Conservation (phyloP, 2,113 vertebrate species). For the Varanus komodoensis region DNA sequence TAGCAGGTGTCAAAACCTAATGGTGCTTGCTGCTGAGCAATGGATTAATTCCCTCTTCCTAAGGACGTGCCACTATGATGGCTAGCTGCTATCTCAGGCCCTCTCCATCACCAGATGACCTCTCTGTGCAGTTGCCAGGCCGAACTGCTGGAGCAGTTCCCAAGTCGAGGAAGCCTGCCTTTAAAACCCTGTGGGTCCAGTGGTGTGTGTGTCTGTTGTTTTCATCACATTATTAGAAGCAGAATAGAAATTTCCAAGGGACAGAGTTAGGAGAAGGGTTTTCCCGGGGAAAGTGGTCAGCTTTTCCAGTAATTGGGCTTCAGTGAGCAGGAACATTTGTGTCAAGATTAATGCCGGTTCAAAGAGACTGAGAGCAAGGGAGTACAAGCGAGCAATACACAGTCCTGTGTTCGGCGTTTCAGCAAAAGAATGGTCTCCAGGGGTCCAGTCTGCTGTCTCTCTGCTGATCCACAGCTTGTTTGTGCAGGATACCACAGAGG, state of each 20-base stretch:
- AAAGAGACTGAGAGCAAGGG: background rate
- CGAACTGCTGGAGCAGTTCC: background rate
- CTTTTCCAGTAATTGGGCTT: background rate
- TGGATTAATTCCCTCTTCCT: background rate
- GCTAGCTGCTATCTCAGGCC: background rate
- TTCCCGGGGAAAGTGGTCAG: background rate
- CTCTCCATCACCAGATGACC: background rate
- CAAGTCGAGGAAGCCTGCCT: background rate
- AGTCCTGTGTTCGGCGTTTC: background rate
- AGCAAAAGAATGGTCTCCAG: background rate
- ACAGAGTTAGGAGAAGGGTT: background rate
- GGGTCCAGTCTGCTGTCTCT: no score
- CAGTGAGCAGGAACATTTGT: background rate
- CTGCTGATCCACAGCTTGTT: background rate
- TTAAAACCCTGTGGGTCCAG: background rate
- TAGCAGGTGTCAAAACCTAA: slow-evolving; percentile 20
- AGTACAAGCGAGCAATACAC: background rate
- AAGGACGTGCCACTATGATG: background rate
- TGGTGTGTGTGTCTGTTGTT: background rate
- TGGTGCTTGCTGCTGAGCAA: background rate
- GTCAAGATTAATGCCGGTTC: background rate
- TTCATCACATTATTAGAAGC: background rate
- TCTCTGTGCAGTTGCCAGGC: background rate
- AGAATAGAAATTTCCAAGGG: background rate
- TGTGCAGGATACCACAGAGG: background rate